phyloP scores from a whole-genome alignment of 2,888 invertebrate species.

The Drosophila cyrtoloma region DNA sequence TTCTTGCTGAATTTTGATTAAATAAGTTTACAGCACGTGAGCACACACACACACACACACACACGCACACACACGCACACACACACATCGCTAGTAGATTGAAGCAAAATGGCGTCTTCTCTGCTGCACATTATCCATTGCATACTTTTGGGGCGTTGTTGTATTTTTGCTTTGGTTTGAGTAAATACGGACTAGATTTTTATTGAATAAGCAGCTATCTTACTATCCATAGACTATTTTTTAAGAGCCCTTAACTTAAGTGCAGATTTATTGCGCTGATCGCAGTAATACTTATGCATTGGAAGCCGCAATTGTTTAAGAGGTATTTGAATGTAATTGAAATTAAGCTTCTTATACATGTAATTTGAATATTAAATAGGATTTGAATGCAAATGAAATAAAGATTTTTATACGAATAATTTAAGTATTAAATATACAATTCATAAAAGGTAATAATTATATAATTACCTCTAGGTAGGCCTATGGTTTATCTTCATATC shows the following conservation, averaged over 20 bases:
- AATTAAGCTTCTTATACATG: background rate
- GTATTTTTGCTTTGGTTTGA: background rate
- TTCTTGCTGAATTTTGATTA: constrained; percentile 55
- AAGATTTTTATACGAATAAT: background rate
- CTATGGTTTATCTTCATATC: background rate
- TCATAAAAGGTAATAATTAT: background rate
- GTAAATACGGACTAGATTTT: background rate
- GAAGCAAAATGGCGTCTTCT: constrained; percentile 61
- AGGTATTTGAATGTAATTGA: background rate
- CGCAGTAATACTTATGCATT: background rate
- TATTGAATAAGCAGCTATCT: background rate
- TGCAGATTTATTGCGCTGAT: background rate
- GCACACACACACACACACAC: constrained; percentile 14
- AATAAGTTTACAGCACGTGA: constrained; percentile 52
- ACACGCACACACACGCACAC: background rate
- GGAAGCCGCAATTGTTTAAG: background rate
- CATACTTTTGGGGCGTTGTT: constrained; percentile 33
- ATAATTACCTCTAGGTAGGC: background rate
- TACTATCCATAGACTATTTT: background rate
- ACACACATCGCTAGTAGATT: background rate
- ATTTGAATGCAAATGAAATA: background rate
- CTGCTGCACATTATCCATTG: constrained; percentile 18
- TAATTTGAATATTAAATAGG: background rate
- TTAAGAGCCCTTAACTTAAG: background rate
- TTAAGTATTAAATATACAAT: background rate